phyloP scores from a whole-genome alignment of 2,888 invertebrate species.

The Caradrina kadenii region DNA sequence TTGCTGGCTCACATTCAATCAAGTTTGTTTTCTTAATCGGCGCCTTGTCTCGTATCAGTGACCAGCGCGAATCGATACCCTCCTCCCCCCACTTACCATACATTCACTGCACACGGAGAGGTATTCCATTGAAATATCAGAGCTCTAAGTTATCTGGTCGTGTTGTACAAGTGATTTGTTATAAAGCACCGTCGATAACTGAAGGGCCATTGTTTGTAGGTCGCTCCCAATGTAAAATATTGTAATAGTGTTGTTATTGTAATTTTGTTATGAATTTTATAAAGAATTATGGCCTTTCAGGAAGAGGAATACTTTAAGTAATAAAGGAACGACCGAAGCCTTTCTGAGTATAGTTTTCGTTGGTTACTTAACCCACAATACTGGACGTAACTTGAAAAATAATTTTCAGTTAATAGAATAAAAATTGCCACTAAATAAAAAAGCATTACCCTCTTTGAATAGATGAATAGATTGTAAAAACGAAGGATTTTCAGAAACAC shows the following conservation, averaged over 20 bases:
- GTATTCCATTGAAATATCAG: slow-evolving; percentile 65
- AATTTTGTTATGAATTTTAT: slow-evolving; percentile 67
- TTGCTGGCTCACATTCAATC: slow-evolving; percentile 75
- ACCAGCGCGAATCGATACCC: slow-evolving; percentile 64
- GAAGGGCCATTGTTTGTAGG: slow-evolving; percentile 82
- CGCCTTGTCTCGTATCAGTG: slow-evolving; percentile 74
- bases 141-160: slow-evolving; percentile 72
- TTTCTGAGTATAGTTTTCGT: background rate
- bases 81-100: slow-evolving; percentile 48
- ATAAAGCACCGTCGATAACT: slow-evolving; percentile 79
- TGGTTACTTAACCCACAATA: slow-evolving; percentile 16
- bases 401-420: background rate
- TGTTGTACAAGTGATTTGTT: slow-evolving; percentile 79
- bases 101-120: slow-evolving; percentile 40
- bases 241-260: slow-evolving; percentile 74
- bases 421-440: background rate
- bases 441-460: background rate
- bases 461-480: slow-evolving; percentile 11
- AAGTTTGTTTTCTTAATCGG: slow-evolving; percentile 84
- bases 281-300: slow-evolving; percentile 45
- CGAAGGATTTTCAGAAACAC: background rate
- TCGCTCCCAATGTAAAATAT: slow-evolving; percentile 76
- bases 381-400: background rate
- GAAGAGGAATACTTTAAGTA: slow-evolving; percentile 15
- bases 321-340: background rate